Conservation (phyloP, 2,113 vertebrate species). For the Apus apus region DNA sequence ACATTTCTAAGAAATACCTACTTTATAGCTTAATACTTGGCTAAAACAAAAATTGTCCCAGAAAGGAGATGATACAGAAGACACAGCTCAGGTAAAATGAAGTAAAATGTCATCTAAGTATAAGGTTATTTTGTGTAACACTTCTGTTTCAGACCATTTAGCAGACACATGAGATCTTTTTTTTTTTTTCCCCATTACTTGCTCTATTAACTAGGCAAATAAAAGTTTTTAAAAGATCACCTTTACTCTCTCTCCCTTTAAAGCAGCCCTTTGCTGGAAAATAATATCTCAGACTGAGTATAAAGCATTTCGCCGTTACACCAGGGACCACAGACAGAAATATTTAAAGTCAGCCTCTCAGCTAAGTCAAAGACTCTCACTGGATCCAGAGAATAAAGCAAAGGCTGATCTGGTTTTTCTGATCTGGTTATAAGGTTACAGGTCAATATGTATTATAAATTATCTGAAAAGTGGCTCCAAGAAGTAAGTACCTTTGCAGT, state of each 20-base stretch:
- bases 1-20: not conserved
- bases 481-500: not conserved
- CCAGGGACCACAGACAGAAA: not conserved
- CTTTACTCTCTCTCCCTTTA: not conserved
- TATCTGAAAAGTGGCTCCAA: not conserved
- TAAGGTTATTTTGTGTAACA: not conserved
- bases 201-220: constrained; percentile 6
- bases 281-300: not conserved
- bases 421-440: not conserved
- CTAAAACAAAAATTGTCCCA: not conserved
- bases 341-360: not conserved
- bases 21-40: not conserved
- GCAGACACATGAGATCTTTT: not conserved
- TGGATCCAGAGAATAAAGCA: not conserved
- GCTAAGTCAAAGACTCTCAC: not conserved
- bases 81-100: not conserved
- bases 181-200: not conserved
- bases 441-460: not conserved
- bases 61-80: not conserved
- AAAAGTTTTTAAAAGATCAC: not conserved
- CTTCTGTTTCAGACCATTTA: not conserved
- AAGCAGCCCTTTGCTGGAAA: not conserved
- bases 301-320: not conserved
- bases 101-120: not conserved
- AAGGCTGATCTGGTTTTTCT: not conserved